Base-by-base conservation (phyloP, 2,888 invertebrate species). In the Diarsia dahlii region DNA sequence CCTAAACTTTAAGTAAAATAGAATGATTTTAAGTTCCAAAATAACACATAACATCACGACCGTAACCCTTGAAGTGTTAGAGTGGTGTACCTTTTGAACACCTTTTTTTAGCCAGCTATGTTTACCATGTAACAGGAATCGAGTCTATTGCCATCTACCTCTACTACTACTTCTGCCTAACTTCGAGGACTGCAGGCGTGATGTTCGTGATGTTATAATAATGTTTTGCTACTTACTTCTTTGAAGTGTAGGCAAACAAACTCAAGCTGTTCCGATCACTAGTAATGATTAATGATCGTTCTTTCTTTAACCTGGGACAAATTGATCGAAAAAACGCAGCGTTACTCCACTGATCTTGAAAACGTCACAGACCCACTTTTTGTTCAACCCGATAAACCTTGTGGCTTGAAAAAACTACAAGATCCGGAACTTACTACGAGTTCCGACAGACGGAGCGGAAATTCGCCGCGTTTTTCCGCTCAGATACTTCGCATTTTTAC, bases 331-430 rank as follows among this genome's bases (percentile, higher is more conserved):
- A 76, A 66, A 54, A 15, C 15, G 10, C 13, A 5, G 12, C 5
- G 6, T 50, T 13, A 39, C 46, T 46, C 23, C 23, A 13, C 23
- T 67, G 45, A 34, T 46, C 60, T n/a, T 8, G 28, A 8, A 50
- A 60, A 60, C 3, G 2, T 45, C 23, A 15, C 12, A 12, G 50
- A 23, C 1, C 9, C 18, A 50, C 20, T 34, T 67, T 76, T 76
- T 68, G 20, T 76, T 62, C 20, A 12, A 2, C 8, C 60, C 13
- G 15, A 13, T 46, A 28, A 66, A 76, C 52, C 46, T n/a, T 12
- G 20, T 76, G 2, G 15, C 67, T 76, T 48, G 20, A 68, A 68
- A 68, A 76, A 68, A 76, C 34, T 39, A 60, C 34, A 52, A 52
- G 46, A 15, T 18, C 45, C 9, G 10, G 15, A 66, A 45, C 20